Conservation (phyloP, 2,888 invertebrate genomes). For the Acleris literana region DNA sequence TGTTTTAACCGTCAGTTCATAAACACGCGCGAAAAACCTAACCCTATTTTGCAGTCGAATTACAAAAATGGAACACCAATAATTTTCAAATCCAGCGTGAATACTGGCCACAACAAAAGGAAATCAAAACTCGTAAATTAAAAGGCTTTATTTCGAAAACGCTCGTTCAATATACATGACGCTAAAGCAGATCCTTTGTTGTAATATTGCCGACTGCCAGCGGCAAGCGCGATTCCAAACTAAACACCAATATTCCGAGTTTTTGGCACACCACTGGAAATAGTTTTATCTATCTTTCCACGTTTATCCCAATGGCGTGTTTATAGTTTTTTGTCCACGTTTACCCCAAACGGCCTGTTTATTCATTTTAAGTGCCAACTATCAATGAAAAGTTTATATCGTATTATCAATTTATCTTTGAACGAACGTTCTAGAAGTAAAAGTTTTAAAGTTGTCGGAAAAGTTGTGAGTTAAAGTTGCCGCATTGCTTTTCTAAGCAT, state of each 20-base stretch:
- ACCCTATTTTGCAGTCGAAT: no score
- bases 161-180: neutral
- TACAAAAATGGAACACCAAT: no score
- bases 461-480: no score
- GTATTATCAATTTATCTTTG: neutral
- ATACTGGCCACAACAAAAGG: no score
- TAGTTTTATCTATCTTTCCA: constrained; percentile 6
- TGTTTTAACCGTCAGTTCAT: no score
- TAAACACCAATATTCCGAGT: constrained; percentile 24
- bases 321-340: constrained; percentile 3
- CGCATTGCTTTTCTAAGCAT: no score
- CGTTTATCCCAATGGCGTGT: neutral
- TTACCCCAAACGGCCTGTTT: constrained; percentile 6
- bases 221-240: neutral
- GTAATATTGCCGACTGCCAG: constrained; percentile 16
- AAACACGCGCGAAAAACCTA: no score
- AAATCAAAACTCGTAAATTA: no score
- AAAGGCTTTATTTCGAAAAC: no score
- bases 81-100: no score
- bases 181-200: neutral
- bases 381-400: neutral
- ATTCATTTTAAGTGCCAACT: neutral
- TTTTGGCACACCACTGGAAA: constrained; percentile 24
- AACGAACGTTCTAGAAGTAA: neutral
- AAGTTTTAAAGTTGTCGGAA: neutral